Conservation (phyloP, 2,888 invertebrate species). For the Strigamia crassipes region DNA sequence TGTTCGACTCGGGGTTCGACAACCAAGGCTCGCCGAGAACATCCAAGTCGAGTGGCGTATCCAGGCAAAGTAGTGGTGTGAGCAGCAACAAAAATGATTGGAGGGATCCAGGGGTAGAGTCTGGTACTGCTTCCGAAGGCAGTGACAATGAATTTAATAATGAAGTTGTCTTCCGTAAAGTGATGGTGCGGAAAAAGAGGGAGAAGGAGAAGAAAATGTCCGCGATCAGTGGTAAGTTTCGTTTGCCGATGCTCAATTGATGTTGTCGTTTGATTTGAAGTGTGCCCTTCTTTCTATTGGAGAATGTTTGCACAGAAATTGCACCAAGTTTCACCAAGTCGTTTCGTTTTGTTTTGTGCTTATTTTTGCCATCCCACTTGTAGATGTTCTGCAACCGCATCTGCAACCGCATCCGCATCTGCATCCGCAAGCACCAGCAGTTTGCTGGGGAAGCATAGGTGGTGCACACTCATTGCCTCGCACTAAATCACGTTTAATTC, state of each 20-base stretch:
- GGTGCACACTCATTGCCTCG: slow-evolving; percentile 44
- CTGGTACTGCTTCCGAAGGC: slow-evolving; percentile 46
- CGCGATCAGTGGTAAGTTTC: not conserved
- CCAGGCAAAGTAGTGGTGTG: slow-evolving; percentile 47
- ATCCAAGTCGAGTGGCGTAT: slow-evolving; percentile 50
- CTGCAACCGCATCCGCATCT: not conserved
- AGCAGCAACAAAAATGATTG: slow-evolving; percentile 47
- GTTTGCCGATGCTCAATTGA: not conserved
- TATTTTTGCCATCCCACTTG: slow-evolving; percentile 7
- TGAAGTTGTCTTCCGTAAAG: slow-evolving; percentile 69
- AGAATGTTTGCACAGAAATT: not conserved
- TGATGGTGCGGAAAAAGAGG: slow-evolving; percentile 63
- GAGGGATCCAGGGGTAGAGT: slow-evolving; percentile 8
- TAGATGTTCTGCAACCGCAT: not conserved
- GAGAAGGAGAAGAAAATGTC: slow-evolving; percentile 4
- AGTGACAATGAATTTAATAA: slow-evolving; percentile 46
- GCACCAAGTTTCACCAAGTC: not conserved
- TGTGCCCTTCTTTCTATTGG: too few relatives aligned
- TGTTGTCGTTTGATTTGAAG: not conserved
- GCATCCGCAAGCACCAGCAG: not conserved
- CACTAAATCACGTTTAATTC: slow-evolving; percentile 38
- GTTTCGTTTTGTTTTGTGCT: not conserved
- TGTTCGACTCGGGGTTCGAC: slow-evolving; percentile 48
- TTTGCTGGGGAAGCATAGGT: slow-evolving; percentile 41
- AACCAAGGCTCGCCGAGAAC: slow-evolving; percentile 49